Conservation (phyloP, 2,797 vertebrate genomes). For the Aphelocoma californica region DNA sequence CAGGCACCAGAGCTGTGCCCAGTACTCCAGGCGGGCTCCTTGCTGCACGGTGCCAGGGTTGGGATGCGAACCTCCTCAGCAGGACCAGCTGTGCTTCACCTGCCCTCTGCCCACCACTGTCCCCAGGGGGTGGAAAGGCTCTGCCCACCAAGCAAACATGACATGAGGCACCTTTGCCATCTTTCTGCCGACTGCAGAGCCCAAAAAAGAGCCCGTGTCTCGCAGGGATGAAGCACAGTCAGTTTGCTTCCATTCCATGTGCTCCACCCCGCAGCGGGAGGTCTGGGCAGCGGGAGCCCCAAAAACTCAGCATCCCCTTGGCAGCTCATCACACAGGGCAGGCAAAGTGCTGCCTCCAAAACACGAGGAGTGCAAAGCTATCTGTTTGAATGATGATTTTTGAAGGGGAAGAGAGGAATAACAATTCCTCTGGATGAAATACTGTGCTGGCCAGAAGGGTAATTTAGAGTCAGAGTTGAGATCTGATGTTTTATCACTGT, state of each 20-base stretch:
- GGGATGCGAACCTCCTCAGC: not conserved
- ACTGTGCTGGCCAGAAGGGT: not conserved
- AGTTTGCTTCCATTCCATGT: not conserved
- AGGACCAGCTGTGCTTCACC: not conserved
- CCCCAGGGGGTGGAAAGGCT: not conserved
- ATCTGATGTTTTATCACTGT: not conserved
- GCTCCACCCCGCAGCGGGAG: not conserved
- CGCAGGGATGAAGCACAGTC: not conserved
- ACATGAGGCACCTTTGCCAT: not conserved
- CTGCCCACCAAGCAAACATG: not conserved
- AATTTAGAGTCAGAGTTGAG: slow-evolving; percentile 14
- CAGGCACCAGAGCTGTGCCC: not conserved
- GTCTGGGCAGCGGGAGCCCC: not conserved
- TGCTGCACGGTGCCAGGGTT: rapidly evolving
- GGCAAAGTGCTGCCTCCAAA: not conserved
- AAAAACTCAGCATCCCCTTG: not conserved
- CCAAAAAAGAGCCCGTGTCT: not conserved
- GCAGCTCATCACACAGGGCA: not conserved
- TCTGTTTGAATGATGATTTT: not conserved
- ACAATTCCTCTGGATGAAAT: not conserved
- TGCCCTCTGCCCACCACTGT: not conserved
- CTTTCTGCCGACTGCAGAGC: not conserved
- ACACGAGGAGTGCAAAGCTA: not conserved
- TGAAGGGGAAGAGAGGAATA: not conserved
- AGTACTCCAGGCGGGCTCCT: not conserved